A percentile compares a stretch with the other conserved stretches of the same genome.
Evolutionary conservation across 2,113 vertebrate species (phyloP).

Genomic region (Corynorhinus townsendii): DNA sequence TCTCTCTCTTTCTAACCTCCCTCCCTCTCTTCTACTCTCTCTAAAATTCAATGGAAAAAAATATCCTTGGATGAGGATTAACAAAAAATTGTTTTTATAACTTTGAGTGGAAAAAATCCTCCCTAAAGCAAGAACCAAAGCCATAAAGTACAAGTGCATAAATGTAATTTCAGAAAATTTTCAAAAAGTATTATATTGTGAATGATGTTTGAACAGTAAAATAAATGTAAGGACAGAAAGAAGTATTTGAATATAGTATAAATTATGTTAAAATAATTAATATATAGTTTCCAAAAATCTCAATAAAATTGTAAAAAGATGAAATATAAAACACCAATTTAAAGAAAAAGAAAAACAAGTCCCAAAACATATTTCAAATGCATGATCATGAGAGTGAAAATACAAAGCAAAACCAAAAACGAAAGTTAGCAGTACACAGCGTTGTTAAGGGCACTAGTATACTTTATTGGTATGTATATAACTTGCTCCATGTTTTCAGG

Average conservation of each 20-base stretch:
- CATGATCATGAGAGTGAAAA: not conserved
- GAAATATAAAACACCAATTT: not conserved
- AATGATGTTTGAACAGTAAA: not conserved
- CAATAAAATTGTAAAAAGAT: not conserved
- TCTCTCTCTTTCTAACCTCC: no score
- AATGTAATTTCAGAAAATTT: not conserved
- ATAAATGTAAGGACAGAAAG: not conserved
- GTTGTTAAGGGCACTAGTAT: not conserved
- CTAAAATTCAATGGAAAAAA: no score
- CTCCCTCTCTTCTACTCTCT: no score
- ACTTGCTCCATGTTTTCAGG: not conserved
- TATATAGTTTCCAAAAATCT: not conserved
- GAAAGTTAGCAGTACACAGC: not conserved
- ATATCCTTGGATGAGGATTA: no score
- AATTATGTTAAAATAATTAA: not conserved
- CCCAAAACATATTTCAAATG: not conserved
- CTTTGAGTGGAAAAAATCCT: not conserved
- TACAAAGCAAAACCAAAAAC: not conserved
- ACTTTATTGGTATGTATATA: not conserved
- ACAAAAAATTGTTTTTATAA: not conserved
- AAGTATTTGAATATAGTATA: not conserved
- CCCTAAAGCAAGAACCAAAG: not conserved
- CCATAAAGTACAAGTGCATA: not conserved
- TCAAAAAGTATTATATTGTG: not conserved
- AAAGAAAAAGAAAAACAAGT: not conserved